Conservation (phyloP, 2,113 vertebrate species). For the Rhombomys opimus region DNA sequence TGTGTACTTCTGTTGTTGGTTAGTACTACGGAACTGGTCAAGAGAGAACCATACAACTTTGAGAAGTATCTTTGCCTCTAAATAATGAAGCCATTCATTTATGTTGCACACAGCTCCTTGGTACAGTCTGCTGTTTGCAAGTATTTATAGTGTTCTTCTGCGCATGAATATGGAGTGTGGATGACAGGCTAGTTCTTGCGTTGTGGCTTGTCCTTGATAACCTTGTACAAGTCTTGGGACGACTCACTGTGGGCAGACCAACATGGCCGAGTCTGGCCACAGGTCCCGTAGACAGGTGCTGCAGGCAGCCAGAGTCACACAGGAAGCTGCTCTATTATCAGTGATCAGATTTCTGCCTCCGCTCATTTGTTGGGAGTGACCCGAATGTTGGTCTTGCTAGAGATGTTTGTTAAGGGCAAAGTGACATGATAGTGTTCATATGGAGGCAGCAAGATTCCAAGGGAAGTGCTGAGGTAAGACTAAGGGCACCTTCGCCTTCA, state of each 20-base stretch:
- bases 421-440: conserved; percentile 39
- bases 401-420: conserved; percentile 61
- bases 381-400: conserved; percentile 6
- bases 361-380: conserved; percentile 32
- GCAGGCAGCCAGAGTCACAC: background rate
- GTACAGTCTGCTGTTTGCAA: conserved; percentile 10
- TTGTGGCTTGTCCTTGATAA: background rate
- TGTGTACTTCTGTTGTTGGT: background rate
- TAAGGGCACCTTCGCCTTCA: background rate
- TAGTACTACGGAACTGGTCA: background rate
- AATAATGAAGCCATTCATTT: conserved; percentile 56
- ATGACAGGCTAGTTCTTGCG: background rate
- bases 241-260: background rate
- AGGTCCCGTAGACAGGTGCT: background rate
- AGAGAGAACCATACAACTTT: conserved; percentile 37
- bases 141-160: background rate
- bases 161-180: conserved; percentile 17
- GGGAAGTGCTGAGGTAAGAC: background rate
- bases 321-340: background rate
- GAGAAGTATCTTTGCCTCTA: conserved; percentile 55
- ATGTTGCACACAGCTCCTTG: background rate
- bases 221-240: background rate
- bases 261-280: conserved; percentile 1
- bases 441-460: background rate
- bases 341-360: background rate